Evolutionary conservation across 2,797 vertebrate genomes (phyloP), one percentile per base, ranked within the genome.

Genomic region (Lindbergichthys nudifrons): DNA sequence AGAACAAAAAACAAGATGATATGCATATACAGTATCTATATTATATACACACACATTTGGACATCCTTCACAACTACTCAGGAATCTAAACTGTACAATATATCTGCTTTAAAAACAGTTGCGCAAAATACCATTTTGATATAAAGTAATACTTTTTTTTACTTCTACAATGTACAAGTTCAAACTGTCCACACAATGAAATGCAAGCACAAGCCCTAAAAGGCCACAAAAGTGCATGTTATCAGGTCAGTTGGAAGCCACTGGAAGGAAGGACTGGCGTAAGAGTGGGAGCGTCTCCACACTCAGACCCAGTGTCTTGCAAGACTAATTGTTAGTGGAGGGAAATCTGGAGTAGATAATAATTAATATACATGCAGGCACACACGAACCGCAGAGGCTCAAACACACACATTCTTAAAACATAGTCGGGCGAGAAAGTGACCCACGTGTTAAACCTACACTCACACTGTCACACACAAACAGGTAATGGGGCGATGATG

Each of bases 221-320:
- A 96, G 94, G 96, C 95, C 94, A 95, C 94, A 94, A 93, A 96
- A 97, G 96, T 97, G 95, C 96, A 94, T 95, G 86, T 90, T 91
- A 89, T 89, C 81, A 81, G 93, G 70, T 95, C 85, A 90, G 90
- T 93, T 82, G 91, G 90, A 94, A 97, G 94, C 92, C 93, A 95
- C 86, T 94, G 92, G 83, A 86, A 79, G 84, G 85, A 78, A 82
- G 73, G 68, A 87, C 72, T 39, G 73, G 67, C 65, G 39, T 30
- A 56, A 72, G 61, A 82, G 68, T 36, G 12, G 70, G 48, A 72
- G 67, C 70, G 73, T 66, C 21, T 67, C 70, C 58, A 56, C 75
- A 65, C 60, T 78, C 50, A 68, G 76, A 74, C 36, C 18, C 81
- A 81, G 79, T 21, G 74, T 82, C 42, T 73, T 75, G 71, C 47